A percentile compares a stretch with the other conserved stretches of the same genome.
Evolutionary conservation across 2,113 vertebrate species (phyloP).

Genomic region (Nesogale talazaci): DNA sequence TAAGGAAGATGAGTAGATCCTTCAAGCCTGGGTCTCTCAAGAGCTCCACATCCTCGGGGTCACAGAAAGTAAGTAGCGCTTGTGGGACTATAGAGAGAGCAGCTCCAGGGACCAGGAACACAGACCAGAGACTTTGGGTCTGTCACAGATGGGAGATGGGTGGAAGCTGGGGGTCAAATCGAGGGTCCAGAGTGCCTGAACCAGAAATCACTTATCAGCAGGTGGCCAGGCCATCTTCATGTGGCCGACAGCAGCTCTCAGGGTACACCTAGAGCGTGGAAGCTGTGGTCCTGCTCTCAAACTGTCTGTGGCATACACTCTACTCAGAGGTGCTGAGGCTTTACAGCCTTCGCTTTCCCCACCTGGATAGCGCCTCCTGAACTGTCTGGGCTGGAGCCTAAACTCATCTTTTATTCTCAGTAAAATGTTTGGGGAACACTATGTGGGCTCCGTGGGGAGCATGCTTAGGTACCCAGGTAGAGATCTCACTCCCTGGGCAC

Average conservation of each 20-base stretch:
- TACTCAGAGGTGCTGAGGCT: not conserved
- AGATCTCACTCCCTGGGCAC: not conserved
- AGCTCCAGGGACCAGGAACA: too few relatives aligned
- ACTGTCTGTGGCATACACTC: rapidly evolving
- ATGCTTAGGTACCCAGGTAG: not conserved
- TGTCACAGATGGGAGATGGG: too few relatives aligned
- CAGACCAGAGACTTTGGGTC: too few relatives aligned
- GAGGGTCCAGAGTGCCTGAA: rapidly evolving
- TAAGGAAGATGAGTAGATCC: slow-evolving; percentile 88
- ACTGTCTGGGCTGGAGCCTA: not conserved
- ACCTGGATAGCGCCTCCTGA: not conserved
- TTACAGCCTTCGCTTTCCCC: not conserved
- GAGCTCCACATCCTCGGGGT: slow-evolving; percentile 92
- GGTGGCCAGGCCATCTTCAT: not conserved
- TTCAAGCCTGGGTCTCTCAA: slow-evolving; percentile 94
- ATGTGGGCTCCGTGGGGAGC: not conserved
- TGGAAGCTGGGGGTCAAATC: rapidly evolving
- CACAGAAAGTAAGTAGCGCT: slow-evolving; percentile 94
- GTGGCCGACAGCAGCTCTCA: not conserved
- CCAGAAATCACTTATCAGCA: not conserved
- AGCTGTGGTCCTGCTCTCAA: not conserved
- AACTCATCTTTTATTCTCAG: not conserved
- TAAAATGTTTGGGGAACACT: not conserved
- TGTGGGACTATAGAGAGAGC: not conserved
- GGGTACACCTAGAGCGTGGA: not conserved